Base-by-base conservation (phyloP, 2,113 vertebrate species). In the Rynchops niger region DNA sequence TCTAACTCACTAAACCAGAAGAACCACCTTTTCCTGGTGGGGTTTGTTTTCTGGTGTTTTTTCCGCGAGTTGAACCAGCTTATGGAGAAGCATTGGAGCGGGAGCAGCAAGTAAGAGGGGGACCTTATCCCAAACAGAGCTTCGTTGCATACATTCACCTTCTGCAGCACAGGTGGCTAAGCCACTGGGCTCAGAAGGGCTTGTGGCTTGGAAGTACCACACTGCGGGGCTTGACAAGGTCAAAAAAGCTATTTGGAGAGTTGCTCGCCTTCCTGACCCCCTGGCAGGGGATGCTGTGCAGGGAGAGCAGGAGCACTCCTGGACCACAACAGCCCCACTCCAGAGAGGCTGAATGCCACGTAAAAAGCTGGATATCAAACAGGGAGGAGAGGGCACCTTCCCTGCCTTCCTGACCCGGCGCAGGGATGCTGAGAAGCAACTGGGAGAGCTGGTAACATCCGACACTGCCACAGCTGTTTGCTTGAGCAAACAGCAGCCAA, bases 251-350 rank as follows among this genome's bases (percentile, higher is more conserved):
- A 14, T 50, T 82, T 43, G 11, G 55, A 40, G 66, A 66, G 21
- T 29, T 4, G 0, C 36, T 2, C 0, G 0, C 78, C 9, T 49
- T 50, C 59, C 58, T 0, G 1, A 36, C 9, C 34, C 66, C 43
- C 34, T 40, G 45, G 65, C 50, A 86, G 56, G 53, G 42, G 59
- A n/a, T 47, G 74, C 67, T 78, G 21, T 5, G 6, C 12, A 6
- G 36, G 47, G 47, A 34, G 1, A 42, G 17, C 8, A 1, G 45
- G 34, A 89, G 16, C 5, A 4, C 5, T 16, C 38, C 56, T 9
- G 32, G 47, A 66, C 71, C 43, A 3, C 56, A 65, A 18, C 56
- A 71, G 13, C 52, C 63, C 58, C 2, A 2, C 59, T 36, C 25
- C 1, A 1, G 49, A 58, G 42, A 15, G 4, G 25, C 40, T 15